Evolutionary conservation across 2,888 invertebrate species (phyloP), one percentile per base, ranked within the genome.

Genomic region (Onchidella celtica): DNA sequence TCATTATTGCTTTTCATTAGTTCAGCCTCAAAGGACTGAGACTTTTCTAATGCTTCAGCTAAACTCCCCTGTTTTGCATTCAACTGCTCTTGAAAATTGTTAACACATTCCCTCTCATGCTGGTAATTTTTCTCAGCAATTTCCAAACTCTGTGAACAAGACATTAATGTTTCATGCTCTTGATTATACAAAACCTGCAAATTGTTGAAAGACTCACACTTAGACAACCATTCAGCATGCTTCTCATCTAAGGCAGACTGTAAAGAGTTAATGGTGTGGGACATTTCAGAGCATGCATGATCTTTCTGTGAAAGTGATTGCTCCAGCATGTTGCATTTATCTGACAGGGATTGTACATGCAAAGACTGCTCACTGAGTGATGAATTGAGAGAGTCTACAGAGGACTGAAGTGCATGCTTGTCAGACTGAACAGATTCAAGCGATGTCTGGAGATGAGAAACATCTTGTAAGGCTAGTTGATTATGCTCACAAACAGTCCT

Each of bases 401-500:
- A 75, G 66, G 69, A 66, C 61, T 78, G 69, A 40, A 83, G 40
- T 59, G 79, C 79, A 76, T 78, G 79, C 72, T 83, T 83, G 47
- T 83, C 81, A 74, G 74, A 74, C 72, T 82, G 80, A 27, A 79
- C 55, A 80, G 80, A 82, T 36, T 81, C 81, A 65, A 83, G 75
- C 65, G 76, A 82, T 65, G 83, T 76, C 76, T 74, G 83, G 32
- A 84, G 81, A 66, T 73, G 57, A 36, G 84, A 69, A 55, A 83
- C 84, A 66, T 87, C 85, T 77, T 85, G 86, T 78, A 85, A 84
- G 27, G 84, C 78, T 78, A 86, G 74, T 76, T 85, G 57, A 81
- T 85, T 84, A 86, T 77, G 83, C 75, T 86, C 85, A 83, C 81
- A 82, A 70, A 87, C 79, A 65, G 75, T 68, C 81, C 86, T 86